A percentile compares a stretch with the other conserved stretches of the same genome.
phyloP scores from a whole-genome alignment of 1,140 invertebrate genomes.

The Euwallacea fornicatus region DNA sequence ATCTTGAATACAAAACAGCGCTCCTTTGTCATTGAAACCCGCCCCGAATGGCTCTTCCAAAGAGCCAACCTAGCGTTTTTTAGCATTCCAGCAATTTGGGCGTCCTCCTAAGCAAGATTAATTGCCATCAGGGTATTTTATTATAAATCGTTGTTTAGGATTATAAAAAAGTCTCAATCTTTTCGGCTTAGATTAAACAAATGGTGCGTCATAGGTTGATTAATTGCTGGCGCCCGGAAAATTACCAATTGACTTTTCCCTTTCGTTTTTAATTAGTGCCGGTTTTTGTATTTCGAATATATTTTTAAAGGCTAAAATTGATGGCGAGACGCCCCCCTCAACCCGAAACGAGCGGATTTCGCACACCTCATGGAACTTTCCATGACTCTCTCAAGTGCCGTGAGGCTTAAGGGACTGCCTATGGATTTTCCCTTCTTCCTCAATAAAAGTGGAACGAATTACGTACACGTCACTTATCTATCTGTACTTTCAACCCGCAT shows the following conservation, averaged over 20 bases:
- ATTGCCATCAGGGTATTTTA: not conserved
- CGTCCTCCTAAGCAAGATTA: slow-evolving; percentile 3
- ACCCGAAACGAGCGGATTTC: not conserved
- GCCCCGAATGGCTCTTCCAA: not conserved
- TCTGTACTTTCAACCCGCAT: not conserved
- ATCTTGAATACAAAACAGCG: not conserved
- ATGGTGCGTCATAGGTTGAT: slow-evolving; percentile 1
- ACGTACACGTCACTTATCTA: not conserved
- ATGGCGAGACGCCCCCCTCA: not conserved
- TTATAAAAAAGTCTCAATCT: not conserved
- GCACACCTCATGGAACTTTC: not conserved
- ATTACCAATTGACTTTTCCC: slow-evolving; percentile 1
- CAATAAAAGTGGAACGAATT: not conserved
- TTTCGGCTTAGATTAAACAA: slow-evolving; percentile 1
- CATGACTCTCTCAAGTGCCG: not conserved
- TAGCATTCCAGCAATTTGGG: not conserved
- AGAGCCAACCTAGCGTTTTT: too few species aligned
- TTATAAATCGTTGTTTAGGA: slow-evolving; percentile 6
- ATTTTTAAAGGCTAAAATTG: not conserved
- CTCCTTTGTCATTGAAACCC: not conserved
- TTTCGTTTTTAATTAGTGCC: not conserved
- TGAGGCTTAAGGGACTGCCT: not conserved
- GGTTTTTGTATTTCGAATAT: too few species aligned
- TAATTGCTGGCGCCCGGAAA: not conserved
- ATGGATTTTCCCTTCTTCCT: not conserved